Base-by-base conservation (phyloP, 2,113 vertebrate species). In the Lepus americanus region DNA sequence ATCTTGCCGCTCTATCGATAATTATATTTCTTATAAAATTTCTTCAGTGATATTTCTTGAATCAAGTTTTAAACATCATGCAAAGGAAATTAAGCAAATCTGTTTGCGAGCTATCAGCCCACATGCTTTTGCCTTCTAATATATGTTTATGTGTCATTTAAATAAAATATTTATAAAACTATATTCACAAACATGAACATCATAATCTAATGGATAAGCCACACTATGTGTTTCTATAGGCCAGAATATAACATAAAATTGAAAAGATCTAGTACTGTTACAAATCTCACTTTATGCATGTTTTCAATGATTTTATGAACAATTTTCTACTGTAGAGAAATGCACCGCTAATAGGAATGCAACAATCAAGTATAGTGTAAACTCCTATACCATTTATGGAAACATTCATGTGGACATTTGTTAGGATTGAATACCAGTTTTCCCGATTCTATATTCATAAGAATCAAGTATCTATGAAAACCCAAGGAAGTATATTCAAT, bases 381-480 rank as follows among this genome's bases (percentile, higher is more conserved):
- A 70, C 74, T 92, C 80, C 6, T 64, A 1, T 53, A 64, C 44
- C 27, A 92, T 92, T 97, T 94, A 92, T 49, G 84, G 22, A 73
- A 69, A 3, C 64, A 95, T 89, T 96, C 72, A 72, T 51, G 13
- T 22, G 86, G 84, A 94, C 55, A 94, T 87, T 96, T 95, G 0
- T 91, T 25, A 84, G 72, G 5, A 0, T 6, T 64, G 89, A 92
- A 49, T 72, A 88, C 22, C 19, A 90, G 16, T 89, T 89, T 96
- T 51, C 55, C 77, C 94, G 31, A 93, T 49, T 87, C 33, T 81
- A 7, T 83, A 69, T 64, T 23, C 95, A 55, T 4, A 77, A 66
- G 11, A 90, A 87, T 96, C 23, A 90, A 93, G 85, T 33, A 94
- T 87, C 92, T 82, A 39, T 85, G 39, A 83, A 95, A 95, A 79